phyloP scores from a whole-genome alignment of 2,888 invertebrate species.

The Sclerodermus sp. region DNA sequence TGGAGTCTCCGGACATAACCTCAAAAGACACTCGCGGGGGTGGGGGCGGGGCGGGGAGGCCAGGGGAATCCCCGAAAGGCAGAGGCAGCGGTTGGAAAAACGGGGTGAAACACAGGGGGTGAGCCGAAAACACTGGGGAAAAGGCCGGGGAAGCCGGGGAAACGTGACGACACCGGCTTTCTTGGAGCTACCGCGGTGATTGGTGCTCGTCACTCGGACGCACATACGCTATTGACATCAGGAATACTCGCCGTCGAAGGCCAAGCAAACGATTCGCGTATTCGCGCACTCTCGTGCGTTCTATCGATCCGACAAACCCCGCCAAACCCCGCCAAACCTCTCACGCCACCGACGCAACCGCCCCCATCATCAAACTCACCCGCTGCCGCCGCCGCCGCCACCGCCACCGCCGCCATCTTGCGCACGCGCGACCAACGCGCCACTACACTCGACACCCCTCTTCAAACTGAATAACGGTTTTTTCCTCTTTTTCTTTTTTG shows the following conservation, averaged over 20 bases:
- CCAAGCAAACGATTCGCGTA: constrained; percentile 8
- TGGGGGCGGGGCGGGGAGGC: constrained; percentile 4
- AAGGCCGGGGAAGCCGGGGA: neutral
- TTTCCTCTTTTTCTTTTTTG: too few relatives aligned
- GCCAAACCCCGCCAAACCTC: constrained; percentile 21
- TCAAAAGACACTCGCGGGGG: constrained; percentile 14
- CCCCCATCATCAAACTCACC: neutral
- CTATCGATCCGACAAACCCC: constrained; percentile 41
- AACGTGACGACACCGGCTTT: neutral
- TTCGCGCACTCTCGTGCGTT: constrained; percentile 30
- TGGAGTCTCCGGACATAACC: constrained; percentile 20
- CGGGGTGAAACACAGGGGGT: too few relatives aligned
- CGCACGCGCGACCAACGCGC: constrained; percentile 14
- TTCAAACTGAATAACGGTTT: too few relatives aligned
- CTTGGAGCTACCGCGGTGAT: constrained; percentile 4
- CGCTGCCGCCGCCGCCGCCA: constrained; percentile 6
- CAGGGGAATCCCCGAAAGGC: too few relatives aligned
- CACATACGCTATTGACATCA: constrained; percentile 36
- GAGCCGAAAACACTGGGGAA: neutral
- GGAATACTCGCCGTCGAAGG: constrained; percentile 20
- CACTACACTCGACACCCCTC: constrained; percentile 1
- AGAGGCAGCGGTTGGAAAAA: too few relatives aligned
- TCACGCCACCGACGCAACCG: constrained; percentile 14
- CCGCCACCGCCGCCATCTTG: constrained; percentile 16
- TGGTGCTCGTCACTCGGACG: constrained; percentile 25